Evolutionary conservation across 1,140 invertebrate genomes (phyloP).

Genomic region (Lineus longissimus): DNA sequence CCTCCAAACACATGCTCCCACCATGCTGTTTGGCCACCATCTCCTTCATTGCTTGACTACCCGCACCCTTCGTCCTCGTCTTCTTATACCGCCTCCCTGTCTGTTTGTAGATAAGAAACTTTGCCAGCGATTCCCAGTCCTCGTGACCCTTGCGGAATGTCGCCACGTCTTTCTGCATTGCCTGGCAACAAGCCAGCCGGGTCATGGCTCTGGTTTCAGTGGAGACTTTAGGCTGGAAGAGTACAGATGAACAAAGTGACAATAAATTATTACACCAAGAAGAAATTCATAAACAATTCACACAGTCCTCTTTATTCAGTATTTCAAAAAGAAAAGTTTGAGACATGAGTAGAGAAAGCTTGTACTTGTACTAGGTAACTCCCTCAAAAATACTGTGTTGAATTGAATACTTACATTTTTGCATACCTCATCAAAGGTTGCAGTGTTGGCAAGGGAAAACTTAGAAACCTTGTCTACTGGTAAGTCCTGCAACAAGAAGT

Average conservation of each 20-base stretch:
- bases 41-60: no score
- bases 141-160: constrained; percentile 28
- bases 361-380: no score
- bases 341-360: no score
- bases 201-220: constrained; percentile 25
- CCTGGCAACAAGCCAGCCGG: constrained; percentile 25
- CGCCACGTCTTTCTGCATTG: constrained; percentile 22
- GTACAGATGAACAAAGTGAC: neutral
- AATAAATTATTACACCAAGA: neutral
- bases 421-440: constrained; percentile 24
- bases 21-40: constrained; percentile 13
- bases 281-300: neutral
- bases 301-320: no score
- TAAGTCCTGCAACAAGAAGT: constrained; percentile 26
- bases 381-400: no score
- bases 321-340: no score
- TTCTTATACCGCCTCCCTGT: constrained; percentile 31
- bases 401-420: constrained; percentile 20
- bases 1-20: constrained; percentile 19
- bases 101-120: constrained; percentile 28
- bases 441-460: constrained; percentile 27
- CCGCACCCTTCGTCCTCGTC: constrained; percentile 13
- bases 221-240: constrained; percentile 19
- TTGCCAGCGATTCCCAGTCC: constrained; percentile 35
- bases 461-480: constrained; percentile 28